A percentile compares a stretch with the other conserved stretches of the same genome.
These are phyloP conservation scores for Reticulitermes speratus DNA, from an alignment of 1,140 invertebrate genomes.

Conservation along the genomic window DNA sequence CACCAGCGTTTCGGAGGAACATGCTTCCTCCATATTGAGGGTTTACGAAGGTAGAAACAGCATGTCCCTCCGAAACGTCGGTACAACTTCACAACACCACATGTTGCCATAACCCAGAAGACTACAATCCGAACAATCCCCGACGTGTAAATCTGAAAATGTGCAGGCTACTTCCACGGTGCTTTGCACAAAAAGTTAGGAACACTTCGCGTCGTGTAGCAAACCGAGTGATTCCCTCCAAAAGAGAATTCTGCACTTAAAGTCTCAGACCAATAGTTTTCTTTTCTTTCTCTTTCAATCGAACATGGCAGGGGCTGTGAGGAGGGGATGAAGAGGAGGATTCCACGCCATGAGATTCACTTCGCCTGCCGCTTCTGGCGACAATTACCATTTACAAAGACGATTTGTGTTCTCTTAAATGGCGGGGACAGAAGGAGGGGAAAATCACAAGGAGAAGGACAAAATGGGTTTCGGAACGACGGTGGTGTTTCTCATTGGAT, in stretches of 20 bases:
- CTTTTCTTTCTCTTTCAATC: background rate
- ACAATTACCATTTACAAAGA: conserved; percentile 38
- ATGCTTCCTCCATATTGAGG: no score
- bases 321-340: background rate
- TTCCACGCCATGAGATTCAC: conserved; percentile 33
- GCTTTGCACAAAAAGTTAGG: no score
- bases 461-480: conserved; percentile 28
- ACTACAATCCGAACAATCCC: no score
- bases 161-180: no score
- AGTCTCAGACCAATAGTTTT: background rate
- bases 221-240: no score
- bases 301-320: background rate
- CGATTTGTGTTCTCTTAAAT: conserved; percentile 34
- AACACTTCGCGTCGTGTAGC: no score
- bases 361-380: conserved; percentile 32
- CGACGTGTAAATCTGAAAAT: no score
- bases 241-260: background rate
- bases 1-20: no score
- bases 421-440: conserved; percentile 30
- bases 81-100: no score
- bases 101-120: no score
- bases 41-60: no score
- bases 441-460: conserved; percentile 4
- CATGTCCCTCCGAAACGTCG: no score
- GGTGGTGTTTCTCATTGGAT: conserved; percentile 18